phyloP scores from a whole-genome alignment of 2,888 invertebrate species.

The Beris morrisii region DNA sequence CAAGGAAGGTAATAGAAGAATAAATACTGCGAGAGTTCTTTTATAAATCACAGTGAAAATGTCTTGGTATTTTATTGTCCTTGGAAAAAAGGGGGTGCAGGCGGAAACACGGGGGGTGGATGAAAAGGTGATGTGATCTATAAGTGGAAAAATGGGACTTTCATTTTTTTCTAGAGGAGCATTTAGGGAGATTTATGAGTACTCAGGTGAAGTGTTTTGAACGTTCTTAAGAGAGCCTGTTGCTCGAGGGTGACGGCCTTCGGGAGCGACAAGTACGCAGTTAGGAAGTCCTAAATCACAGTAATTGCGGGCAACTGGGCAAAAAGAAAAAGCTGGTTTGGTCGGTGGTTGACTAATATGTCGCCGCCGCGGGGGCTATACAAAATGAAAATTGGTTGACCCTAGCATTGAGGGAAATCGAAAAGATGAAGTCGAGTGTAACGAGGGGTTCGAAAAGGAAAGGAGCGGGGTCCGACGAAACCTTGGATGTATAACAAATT shows the following conservation, averaged over 20 bases:
- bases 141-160: no score
- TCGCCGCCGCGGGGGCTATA: no score
- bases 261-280: conserved; percentile 17
- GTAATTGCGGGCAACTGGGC: conserved; percentile 22
- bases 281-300: conserved; percentile 30
- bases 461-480: no score
- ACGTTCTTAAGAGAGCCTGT: neutral
- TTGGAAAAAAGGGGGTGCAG: no score
- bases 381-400: no score
- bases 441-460: neutral
- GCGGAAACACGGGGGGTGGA: no score
- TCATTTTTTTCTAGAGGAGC: no score
- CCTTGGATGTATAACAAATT: no score
- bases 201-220: conserved; percentile 27
- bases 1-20: no score
- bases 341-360: conserved; percentile 25
- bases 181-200: conserved; percentile 22
- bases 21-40: no score
- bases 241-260: conserved; percentile 18
- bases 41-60: conserved; percentile 8
- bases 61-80: neutral
- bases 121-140: no score
- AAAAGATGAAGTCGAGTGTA: neutral
- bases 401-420: neutral
- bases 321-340: conserved; percentile 17